Evolutionary conservation across 1,140 invertebrate species (phyloP).

Genomic region (Dendroctonus valens): DNA sequence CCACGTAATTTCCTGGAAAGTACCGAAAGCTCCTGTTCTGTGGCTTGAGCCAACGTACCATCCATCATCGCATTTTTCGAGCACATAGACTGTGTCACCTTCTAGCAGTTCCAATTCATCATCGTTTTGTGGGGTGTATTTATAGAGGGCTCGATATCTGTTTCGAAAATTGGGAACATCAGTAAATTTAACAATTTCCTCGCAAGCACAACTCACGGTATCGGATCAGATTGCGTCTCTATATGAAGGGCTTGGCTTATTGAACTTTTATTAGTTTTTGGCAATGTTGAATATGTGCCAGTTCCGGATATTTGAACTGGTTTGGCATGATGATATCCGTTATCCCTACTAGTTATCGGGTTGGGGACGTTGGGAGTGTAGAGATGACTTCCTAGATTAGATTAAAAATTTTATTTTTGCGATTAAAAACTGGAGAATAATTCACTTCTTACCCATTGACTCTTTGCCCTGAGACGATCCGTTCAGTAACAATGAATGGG

Average conservation of each 20-base stretch:
- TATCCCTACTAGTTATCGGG: conserved; percentile 39
- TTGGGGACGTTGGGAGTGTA: conserved; percentile 59
- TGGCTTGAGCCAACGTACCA: conserved; percentile 97
- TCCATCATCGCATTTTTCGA: conserved; percentile 98
- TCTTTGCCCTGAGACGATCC: conserved; percentile 58
- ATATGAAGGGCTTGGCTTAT: conserved; percentile 75
- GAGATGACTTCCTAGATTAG: conserved; percentile 53
- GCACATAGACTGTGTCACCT: conserved; percentile 92
- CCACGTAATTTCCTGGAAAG: conserved; percentile 97
- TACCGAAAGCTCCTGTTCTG: conserved; percentile 92
- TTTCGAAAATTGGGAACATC: background rate
- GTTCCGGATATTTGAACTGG: conserved; percentile 51
- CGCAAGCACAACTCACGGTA: conserved; percentile 65
- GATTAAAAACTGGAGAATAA: conserved; percentile 1
- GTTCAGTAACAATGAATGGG: conserved; percentile 67
- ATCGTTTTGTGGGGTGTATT: conserved; percentile 94
- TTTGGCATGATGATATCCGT: conserved; percentile 47
- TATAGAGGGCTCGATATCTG: conserved; percentile 92
- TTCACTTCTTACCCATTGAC: conserved; percentile 52
- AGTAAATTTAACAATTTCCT: background rate
- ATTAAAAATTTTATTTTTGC: background rate
- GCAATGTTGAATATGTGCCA: conserved; percentile 52
- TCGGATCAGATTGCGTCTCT: conserved; percentile 79
- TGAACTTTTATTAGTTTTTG: conserved; percentile 55
- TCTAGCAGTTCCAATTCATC: conserved; percentile 93